Percentiles rank a stretch among this genome's conserved stretches.
Conservation (phyloP, 2,797 vertebrate species). For the Etheostoma perlongum region DNA sequence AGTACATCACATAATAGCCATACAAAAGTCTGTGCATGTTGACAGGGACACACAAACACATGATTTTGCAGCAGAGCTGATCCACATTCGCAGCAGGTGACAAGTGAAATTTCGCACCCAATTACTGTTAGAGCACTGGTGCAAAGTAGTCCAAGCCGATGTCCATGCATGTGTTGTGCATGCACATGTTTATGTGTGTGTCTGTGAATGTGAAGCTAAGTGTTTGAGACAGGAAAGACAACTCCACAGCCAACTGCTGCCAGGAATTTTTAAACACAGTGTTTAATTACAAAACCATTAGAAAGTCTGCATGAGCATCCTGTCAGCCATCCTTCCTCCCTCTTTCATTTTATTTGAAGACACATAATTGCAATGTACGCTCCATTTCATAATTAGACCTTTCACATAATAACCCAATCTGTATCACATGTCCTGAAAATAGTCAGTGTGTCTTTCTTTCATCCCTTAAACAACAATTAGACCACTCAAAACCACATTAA, state of each 20-base stretch:
- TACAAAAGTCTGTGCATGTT: neutral
- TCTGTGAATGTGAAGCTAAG: constrained; percentile 14
- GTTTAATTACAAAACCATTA: constrained; percentile 67
- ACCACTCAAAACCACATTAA: constrained; percentile 29
- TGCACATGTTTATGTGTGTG: neutral
- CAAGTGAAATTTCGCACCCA: constrained; percentile 63
- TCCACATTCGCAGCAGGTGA: constrained; percentile 45
- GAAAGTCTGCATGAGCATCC: constrained; percentile 53
- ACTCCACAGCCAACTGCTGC: constrained; percentile 33
- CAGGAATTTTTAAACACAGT: constrained; percentile 53
- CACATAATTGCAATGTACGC: constrained; percentile 45
- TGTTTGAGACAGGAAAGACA: constrained; percentile 30
- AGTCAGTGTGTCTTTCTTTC: constrained; percentile 33
- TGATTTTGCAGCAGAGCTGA: constrained; percentile 26
- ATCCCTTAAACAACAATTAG: constrained; percentile 32
- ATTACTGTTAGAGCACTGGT: constrained; percentile 36
- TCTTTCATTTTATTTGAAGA: constrained; percentile 42
- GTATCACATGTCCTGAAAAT: constrained; percentile 30
- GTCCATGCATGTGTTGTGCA: constrained; percentile 9
- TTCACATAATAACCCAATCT: constrained; percentile 40
- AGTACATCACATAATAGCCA: neutral
- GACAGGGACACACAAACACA: neutral
- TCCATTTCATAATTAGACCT: constrained; percentile 56
- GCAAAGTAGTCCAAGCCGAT: constrained; percentile 5
- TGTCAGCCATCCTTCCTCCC: constrained; percentile 42